phyloP scores from a whole-genome alignment of 2,888 invertebrate species.

The Cataglyphis cursor region DNA sequence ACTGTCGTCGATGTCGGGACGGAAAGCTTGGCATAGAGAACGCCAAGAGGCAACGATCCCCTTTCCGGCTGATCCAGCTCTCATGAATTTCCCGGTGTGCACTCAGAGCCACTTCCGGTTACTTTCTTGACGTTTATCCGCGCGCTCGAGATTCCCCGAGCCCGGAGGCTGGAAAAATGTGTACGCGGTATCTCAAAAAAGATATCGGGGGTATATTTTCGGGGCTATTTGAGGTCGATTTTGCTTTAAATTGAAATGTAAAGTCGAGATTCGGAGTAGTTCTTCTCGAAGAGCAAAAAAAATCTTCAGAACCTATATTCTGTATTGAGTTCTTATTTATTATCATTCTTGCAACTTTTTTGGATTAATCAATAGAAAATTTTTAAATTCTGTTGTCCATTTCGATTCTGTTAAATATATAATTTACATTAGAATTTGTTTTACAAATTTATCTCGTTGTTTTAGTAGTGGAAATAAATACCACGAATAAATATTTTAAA shows the following conservation, averaged over 20 bases:
- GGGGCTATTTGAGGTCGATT: neutral
- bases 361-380: neutral
- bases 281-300: neutral
- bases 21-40: slow-evolving; percentile 43
- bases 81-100: slow-evolving; percentile 76
- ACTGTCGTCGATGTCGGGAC: slow-evolving; percentile 25
- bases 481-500: slow-evolving; percentile 28
- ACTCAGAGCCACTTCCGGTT: slow-evolving; percentile 72
- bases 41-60: slow-evolving; percentile 63
- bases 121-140: slow-evolving; percentile 66
- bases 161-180: slow-evolving; percentile 3
- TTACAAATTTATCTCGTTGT: neutral
- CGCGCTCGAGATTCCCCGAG: slow-evolving; percentile 40
- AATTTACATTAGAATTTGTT: neutral
- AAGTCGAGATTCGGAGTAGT: neutral
- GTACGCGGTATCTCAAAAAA: slow-evolving; percentile 20
- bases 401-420: neutral
- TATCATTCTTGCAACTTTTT: neutral
- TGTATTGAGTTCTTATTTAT: neutral
- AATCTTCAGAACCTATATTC: neutral
- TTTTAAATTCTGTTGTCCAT: neutral
- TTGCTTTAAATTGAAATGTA: neutral
- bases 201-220: neutral
- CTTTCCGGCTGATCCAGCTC: slow-evolving; percentile 73
- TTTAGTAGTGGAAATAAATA: neutral